Conservation (phyloP, 2,888 invertebrate genomes). For the Cephus spinipes region DNA sequence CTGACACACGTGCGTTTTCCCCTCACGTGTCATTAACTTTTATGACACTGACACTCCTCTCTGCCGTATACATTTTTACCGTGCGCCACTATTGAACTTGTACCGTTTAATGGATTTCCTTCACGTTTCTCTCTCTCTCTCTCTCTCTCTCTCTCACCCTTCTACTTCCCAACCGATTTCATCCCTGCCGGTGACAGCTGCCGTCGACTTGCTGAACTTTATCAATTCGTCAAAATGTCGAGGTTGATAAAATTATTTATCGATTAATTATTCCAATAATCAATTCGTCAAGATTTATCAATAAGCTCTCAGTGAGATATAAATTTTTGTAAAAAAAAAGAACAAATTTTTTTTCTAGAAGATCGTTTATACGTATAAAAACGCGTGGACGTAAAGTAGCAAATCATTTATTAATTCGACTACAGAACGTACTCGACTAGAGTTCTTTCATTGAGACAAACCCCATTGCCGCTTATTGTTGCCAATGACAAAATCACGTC, state of each 20-base stretch:
- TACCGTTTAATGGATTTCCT: neutral
- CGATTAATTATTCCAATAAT: too few species aligned
- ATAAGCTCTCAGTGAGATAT: neutral
- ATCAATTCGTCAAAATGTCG: conserved; percentile 21
- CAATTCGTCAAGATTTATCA: neutral
- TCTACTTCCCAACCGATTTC: conserved; percentile 27
- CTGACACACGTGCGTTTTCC: neutral
- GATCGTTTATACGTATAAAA: too few species aligned
- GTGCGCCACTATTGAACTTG: neutral
- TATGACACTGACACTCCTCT: neutral
- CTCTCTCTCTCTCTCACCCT: conserved; percentile 14
- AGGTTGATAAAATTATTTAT: neutral
- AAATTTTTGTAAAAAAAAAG: too few species aligned
- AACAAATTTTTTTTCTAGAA: neutral
- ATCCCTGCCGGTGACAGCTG: conserved; percentile 39
- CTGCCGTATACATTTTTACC: neutral
- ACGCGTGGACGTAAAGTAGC: too few species aligned
- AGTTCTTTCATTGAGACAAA: too few species aligned
- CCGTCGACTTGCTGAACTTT: conserved; percentile 32
- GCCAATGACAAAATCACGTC: too few species aligned
- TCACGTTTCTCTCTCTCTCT: conserved; percentile 2
- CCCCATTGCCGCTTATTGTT: too few species aligned
- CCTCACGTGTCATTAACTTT: neutral
- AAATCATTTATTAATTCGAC: too few species aligned
- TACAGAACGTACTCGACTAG: too few species aligned